Conservation (phyloP, 2,113 vertebrate genomes). For the Candoia aspera region DNA sequence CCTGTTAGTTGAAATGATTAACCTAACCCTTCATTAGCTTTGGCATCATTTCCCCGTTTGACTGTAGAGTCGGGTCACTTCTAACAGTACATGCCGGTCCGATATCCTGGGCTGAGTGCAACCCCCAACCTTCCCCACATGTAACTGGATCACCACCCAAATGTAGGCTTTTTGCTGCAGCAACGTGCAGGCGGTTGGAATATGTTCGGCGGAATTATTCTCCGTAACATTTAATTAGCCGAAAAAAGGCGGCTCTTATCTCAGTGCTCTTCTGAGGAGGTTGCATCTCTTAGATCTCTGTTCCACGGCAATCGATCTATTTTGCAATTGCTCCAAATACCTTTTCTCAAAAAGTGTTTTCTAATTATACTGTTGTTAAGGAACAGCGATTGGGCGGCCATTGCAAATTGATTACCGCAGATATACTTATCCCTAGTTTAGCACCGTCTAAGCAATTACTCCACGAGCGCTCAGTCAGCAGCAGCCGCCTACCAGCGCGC, state of each 20-base stretch:
- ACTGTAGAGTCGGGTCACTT: not conserved
- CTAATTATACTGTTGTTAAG: not conserved
- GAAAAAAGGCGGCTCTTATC: not conserved
- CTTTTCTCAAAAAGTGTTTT: not conserved
- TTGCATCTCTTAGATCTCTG: not conserved
- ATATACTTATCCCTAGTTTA: not conserved
- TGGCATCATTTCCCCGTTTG: not conserved
- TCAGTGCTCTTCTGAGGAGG: not conserved
- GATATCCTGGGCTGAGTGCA: not conserved
- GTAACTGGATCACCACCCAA: not conserved
- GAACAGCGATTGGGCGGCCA: no score
- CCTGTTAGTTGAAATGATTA: not conserved
- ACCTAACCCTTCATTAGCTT: not conserved
- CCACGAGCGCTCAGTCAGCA: not conserved
- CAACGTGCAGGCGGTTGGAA: not conserved
- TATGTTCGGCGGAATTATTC: not conserved
- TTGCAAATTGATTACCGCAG: not conserved
- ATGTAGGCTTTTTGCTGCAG: not conserved
- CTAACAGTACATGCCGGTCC: not conserved
- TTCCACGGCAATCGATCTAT: not conserved
- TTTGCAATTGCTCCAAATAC: not conserved
- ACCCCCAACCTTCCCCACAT: not conserved
- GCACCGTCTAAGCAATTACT: not conserved
- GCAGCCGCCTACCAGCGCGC: not conserved
- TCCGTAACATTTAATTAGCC: not conserved